A percentile compares a stretch with the other conserved stretches of the same genome.
phyloP scores from a whole-genome alignment of 1,140 invertebrate genomes.

The Subanguina moxae region DNA sequence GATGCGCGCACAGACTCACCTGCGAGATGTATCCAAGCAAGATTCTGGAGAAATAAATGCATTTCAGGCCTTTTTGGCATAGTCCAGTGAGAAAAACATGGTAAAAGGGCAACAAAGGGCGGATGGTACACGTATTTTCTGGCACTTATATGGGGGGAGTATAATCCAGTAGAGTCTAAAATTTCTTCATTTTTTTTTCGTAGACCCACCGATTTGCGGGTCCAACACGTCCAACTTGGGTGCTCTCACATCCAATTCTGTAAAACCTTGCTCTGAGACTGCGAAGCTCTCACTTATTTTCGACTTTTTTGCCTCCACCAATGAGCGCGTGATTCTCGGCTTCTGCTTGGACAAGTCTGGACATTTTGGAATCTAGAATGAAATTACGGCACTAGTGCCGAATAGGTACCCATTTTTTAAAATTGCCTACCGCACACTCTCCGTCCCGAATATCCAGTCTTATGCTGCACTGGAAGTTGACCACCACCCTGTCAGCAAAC shows the following conservation, averaged over 20 bases:
- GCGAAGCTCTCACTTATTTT: constrained; percentile 14
- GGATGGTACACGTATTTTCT: too few relatives aligned
- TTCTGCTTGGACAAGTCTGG: constrained; percentile 51
- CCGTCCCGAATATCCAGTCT: constrained; percentile 53
- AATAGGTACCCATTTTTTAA: not conserved
- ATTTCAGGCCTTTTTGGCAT: too few relatives aligned
- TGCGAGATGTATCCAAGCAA: too few relatives aligned
- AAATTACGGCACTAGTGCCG: not conserved
- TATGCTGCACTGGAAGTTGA: constrained; percentile 57
- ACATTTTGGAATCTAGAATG: constrained; percentile 49
- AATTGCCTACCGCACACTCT: constrained; percentile 45
- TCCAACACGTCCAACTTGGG: constrained; percentile 45
- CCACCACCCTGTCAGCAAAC: constrained; percentile 55
- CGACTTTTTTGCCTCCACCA: not conserved
- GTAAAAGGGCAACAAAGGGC: too few relatives aligned
- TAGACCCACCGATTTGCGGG: constrained; percentile 34
- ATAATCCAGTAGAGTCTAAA: too few relatives aligned
- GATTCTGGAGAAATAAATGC: too few relatives aligned
- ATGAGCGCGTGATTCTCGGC: constrained; percentile 20
- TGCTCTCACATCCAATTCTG: constrained; percentile 49
- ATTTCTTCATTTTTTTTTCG: not conserved
- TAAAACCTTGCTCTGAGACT: constrained; percentile 1
- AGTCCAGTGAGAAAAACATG: too few relatives aligned
- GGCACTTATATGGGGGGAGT: too few relatives aligned
- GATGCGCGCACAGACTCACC: too few relatives aligned